phyloP scores from a whole-genome alignment of 2,113 vertebrate species.

The Copsychus sechellarum region DNA sequence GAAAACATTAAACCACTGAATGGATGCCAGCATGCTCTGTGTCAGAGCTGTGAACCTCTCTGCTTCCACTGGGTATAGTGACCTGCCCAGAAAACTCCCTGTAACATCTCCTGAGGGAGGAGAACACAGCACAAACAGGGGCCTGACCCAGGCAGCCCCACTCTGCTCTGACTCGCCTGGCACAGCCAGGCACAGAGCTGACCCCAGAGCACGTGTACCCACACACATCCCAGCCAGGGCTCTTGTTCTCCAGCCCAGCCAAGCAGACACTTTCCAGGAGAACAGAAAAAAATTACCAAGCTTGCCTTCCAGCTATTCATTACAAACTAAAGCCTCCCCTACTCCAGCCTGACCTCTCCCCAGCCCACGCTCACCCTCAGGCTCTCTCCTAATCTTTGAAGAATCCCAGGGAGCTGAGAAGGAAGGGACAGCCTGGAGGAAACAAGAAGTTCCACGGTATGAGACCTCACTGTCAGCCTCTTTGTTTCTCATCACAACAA shows the following conservation, averaged over 20 bases:
- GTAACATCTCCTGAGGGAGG: no score
- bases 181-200: not conserved
- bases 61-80: accelerated
- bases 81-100: not conserved
- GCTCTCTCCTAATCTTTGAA: constrained; percentile 15
- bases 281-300: not conserved
- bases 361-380: not conserved
- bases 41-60: not conserved
- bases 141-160: not conserved
- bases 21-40: accelerated
- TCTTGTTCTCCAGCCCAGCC: not conserved
- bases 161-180: not conserved
- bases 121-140: not conserved
- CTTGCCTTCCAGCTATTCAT: constrained; percentile 42
- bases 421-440: not conserved
- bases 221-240: not conserved
- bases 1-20: not conserved
- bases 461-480: not conserved
- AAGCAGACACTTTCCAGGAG: not conserved
- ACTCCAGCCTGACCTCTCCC: constrained; percentile 15
- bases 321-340: not conserved
- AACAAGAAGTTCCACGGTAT: not conserved
- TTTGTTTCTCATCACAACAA: not conserved
- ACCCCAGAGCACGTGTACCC: not conserved
- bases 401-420: not conserved